A percentile compares a stretch with the other conserved stretches of the same genome.
These are phyloP conservation scores for Mythimna ferrago DNA, from an alignment of 2,888 invertebrate species.

Conservation along the genomic window DNA sequence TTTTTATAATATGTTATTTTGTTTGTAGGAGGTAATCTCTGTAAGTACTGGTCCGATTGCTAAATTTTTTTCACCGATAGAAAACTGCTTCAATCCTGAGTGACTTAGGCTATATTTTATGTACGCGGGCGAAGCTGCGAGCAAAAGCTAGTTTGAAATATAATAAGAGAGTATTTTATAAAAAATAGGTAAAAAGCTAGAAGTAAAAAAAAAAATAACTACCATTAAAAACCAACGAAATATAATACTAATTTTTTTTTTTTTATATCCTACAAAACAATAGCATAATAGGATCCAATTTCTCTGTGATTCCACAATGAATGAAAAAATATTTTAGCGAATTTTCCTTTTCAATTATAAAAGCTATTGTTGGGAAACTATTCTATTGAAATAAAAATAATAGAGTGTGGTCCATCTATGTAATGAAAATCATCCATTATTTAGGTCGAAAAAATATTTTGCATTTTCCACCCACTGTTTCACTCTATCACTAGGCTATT, in stretches of 20 bases:
- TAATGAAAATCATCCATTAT: constrained; percentile 25
- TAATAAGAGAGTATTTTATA: not conserved
- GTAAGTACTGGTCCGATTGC: too few species aligned
- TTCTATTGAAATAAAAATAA: constrained; percentile 21
- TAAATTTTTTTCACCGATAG: too few species aligned
- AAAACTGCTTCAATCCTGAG: too few species aligned
- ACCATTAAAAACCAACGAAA: not conserved
- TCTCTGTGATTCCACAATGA: constrained; percentile 23
- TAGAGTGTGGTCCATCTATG: not conserved
- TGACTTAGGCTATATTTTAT: too few species aligned
- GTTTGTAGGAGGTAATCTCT: too few species aligned
- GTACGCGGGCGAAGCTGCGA: too few species aligned
- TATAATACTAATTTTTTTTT: not conserved
- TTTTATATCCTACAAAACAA: constrained; percentile 9
- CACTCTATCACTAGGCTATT: not conserved
- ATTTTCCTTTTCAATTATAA: constrained; percentile 38
- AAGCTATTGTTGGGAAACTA: constrained; percentile 33
- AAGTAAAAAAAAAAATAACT: not conserved
- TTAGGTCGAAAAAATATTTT: constrained; percentile 16
- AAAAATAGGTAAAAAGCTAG: not conserved
- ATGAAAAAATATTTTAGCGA: constrained; percentile 39
- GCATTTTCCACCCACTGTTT: not conserved
- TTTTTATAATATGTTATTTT: too few species aligned
- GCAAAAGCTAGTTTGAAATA: not conserved
- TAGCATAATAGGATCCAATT: constrained; percentile 17